Evolutionary conservation across 2,113 vertebrate species (phyloP).

Genomic region (Nansenia antarctica): DNA sequence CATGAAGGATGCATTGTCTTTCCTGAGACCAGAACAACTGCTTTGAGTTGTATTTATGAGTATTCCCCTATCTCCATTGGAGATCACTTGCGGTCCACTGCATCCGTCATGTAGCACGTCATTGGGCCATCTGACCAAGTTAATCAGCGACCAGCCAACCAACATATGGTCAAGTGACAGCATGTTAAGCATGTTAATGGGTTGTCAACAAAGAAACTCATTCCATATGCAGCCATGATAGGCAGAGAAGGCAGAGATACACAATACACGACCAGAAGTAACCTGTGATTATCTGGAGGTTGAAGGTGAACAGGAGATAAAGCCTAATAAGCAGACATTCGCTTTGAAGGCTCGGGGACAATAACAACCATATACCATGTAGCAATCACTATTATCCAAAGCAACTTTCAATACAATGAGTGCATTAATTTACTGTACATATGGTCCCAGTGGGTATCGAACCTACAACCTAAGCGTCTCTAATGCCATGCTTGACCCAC

Average conservation of each 20-base stretch:
- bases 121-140: constrained; percentile 26
- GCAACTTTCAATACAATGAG: too few species aligned
- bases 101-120: constrained; percentile 49
- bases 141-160: constrained; percentile 31
- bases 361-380: too few species aligned
- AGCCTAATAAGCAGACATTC: neutral
- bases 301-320: neutral
- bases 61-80: constrained; percentile 6
- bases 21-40: neutral
- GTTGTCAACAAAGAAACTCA: constrained; percentile 6
- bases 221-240: constrained; percentile 1
- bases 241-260: neutral
- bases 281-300: neutral
- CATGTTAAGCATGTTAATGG: constrained; percentile 51
- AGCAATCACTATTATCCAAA: too few species aligned
- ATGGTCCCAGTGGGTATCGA: too few species aligned
- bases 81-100: constrained; percentile 45
- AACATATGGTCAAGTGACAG: constrained; percentile 39
- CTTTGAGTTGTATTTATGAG: constrained; percentile 29
- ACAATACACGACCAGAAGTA: neutral
- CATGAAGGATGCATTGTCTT: neutral
- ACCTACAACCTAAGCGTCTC: neutral
- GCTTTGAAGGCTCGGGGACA: too few species aligned
- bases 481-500: too few species aligned
- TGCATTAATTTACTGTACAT: too few species aligned